phyloP scores from a whole-genome alignment of 1,140 invertebrate species.

The Oryctes rhinoceros region DNA sequence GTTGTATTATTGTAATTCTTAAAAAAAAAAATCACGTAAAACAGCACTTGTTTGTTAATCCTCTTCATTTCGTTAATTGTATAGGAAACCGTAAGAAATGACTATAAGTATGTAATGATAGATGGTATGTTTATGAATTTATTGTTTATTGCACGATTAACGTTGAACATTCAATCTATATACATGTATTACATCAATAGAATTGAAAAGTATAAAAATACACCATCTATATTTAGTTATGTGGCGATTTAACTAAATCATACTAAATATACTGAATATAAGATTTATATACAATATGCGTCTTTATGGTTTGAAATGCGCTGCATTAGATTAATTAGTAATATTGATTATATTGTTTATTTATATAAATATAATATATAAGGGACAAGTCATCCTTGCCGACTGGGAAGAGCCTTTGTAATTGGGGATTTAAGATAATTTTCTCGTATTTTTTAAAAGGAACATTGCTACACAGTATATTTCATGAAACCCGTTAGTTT shows the following conservation, averaged over 20 bases:
- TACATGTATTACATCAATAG: neutral
- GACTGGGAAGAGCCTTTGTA: no score
- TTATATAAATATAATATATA: no score
- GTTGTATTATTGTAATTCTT: no score
- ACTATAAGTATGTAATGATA: neutral
- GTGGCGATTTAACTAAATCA: neutral
- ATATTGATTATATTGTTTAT: no score
- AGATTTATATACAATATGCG: neutral
- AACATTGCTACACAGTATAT: no score
- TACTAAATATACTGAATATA: neutral
- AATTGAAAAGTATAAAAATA: constrained; percentile 10
- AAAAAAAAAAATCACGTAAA: no score
- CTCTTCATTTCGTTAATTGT: neutral
- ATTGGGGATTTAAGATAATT: no score
- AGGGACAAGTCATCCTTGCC: no score
- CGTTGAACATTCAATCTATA: neutral
- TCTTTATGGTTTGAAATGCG: neutral
- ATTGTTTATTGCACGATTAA: neutral
- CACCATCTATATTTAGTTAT: neutral
- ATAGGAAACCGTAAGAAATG: neutral
- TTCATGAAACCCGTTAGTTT: no score
- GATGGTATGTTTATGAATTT: neutral
- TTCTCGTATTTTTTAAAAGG: no score
- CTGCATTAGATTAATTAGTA: no score
- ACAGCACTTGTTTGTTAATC: no score